Conservation (phyloP, 1,140 invertebrate genomes). For the Ceratina japonica region DNA sequence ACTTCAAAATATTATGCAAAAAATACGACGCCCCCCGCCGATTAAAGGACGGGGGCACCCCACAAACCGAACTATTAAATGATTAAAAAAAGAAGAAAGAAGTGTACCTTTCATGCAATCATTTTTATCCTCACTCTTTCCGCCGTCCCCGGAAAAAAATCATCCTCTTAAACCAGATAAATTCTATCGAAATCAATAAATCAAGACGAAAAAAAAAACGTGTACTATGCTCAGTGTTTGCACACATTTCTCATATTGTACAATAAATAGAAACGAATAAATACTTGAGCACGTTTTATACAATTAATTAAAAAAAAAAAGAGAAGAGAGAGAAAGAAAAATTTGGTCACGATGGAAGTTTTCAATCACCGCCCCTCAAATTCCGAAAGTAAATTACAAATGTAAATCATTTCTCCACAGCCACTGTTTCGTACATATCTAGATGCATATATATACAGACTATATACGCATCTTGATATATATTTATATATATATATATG, state of each 20-base stretch:
- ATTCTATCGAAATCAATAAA: not conserved
- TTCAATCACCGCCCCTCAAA: no score
- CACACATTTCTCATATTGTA: slow-evolving; percentile 8
- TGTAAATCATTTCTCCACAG: slow-evolving; percentile 51
- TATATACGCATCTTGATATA: no score
- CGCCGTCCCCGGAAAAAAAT: not conserved
- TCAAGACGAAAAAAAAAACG: slow-evolving; percentile 8
- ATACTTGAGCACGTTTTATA: slow-evolving; percentile 55
- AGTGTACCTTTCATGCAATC: not conserved
- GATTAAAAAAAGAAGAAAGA: not conserved
- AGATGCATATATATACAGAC: slow-evolving; percentile 1
- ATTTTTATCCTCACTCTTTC: not conserved
- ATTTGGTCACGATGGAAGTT: no score
- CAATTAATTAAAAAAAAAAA: not conserved
- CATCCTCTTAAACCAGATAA: slow-evolving; percentile 2
- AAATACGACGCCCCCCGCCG: not conserved
- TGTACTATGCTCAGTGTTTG: slow-evolving; percentile 12
- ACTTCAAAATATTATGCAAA: slow-evolving; percentile 36
- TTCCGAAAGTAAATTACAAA: slow-evolving; percentile 41
- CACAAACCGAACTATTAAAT: not conserved
- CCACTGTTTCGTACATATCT: slow-evolving; percentile 30
- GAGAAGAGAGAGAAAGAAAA: not conserved
- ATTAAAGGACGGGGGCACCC: no score
- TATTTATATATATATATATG: no score
- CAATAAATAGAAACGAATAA: slow-evolving; percentile 64